Evolutionary conservation across 1,140 invertebrate species (phyloP), one percentile per base, ranked within the genome.

Genomic region (Drosophila obscura): DNA sequence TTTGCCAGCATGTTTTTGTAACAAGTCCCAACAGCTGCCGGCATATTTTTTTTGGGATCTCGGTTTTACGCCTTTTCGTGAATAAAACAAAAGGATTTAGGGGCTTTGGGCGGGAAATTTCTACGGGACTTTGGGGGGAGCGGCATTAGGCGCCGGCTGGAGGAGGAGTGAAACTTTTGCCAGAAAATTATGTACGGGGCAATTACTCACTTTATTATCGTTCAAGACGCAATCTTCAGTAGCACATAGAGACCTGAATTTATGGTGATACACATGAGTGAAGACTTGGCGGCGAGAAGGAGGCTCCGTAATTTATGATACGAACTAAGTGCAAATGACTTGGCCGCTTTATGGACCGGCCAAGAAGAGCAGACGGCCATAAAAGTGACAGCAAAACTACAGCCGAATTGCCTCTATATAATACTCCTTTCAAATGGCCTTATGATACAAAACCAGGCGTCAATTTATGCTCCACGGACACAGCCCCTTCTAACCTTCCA

Each of bases 401-500:
- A 59, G 46, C 66, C 76, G 35, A 73, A 77, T 52, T 69, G 73
- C 73, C 60, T 65, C 64, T 67, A 74, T 82, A 84, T 81, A 84
- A 84, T 84, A 39, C 35, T 39, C 35, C 4, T 39, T 81, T 74
- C 55, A 84, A 84, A 84, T 84, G 81, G 82, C 82, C 82, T 67
- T 77, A 87, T 87, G 81, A 87, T 84, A 84, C n/a, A 87, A 84
- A 84, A 81, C 61, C 77, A 59, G 73, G 73, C 80, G 64, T 81
- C 82, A 85, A 85, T 85, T 85, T 84, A 85, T 84, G 77, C 77
- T 56, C 50, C 53, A 74, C 46, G 66, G 65, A 61, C 56, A 55
- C 43, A 50, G 43, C 52, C 55, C 55, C 44, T 35, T 22, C 28
- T 24, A 44, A 41, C 57, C 13, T 22, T 44, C 24, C 28, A 26